These are phyloP conservation scores for Heliconius charithonia DNA, from an alignment of 2,888 invertebrate species.

Conservation along the genomic window DNA sequence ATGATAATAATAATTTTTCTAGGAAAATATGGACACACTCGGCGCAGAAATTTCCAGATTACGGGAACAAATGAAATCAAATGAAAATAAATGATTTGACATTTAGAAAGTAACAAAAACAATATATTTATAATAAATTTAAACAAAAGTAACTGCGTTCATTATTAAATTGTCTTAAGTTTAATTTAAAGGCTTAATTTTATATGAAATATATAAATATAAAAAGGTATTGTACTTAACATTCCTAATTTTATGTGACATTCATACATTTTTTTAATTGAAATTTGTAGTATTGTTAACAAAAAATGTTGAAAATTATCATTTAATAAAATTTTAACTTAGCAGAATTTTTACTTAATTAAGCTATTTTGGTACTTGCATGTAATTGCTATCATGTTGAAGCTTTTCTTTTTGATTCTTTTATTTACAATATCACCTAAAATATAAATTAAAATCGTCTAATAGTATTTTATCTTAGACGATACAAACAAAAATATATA, in stretches of 20 bases:
- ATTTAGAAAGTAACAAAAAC: not conserved
- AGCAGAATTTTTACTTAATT: too few relatives aligned
- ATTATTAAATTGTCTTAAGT: too few relatives aligned
- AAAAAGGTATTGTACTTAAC: not conserved
- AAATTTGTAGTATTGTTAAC: not conserved
- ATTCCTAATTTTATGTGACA: not conserved
- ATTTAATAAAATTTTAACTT: too few relatives aligned
- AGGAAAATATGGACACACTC: slow-evolving; percentile 92
- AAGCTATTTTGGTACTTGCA: too few relatives aligned
- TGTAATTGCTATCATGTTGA: too few relatives aligned
- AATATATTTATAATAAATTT: not conserved
- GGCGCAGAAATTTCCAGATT: slow-evolving; percentile 90
- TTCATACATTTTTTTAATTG: not conserved
- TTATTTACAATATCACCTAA: too few relatives aligned
- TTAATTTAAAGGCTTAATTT: too few relatives aligned
- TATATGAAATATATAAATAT: not conserved
- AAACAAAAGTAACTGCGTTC: not conserved
- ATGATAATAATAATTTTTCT: slow-evolving; percentile 50
- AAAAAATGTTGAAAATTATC: not conserved
- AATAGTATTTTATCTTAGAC: too few relatives aligned
- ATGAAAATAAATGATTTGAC: slow-evolving; percentile 38
- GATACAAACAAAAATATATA: too few relatives aligned
- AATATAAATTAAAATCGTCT: too few relatives aligned
- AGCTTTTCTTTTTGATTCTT: too few relatives aligned
- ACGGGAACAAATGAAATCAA: slow-evolving; percentile 59